phyloP scores from a whole-genome alignment of 2,888 invertebrate genomes.

The Oligia latruncula region DNA sequence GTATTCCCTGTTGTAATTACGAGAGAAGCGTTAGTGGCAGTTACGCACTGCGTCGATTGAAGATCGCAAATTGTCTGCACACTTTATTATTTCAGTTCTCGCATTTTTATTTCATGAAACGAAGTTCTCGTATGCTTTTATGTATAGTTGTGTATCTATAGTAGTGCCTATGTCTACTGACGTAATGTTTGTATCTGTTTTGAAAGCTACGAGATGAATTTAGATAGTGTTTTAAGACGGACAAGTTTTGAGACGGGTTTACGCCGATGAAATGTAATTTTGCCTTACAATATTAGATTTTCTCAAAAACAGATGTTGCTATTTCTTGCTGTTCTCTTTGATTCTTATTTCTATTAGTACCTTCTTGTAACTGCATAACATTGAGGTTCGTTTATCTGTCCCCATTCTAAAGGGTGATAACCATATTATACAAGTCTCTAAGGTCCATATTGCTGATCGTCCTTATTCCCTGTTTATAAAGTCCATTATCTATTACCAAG shows the following conservation, averaged over 20 bases:
- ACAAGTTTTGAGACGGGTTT: background rate
- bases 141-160: background rate
- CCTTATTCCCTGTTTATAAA: slow-evolving; percentile 26
- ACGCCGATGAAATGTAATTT: background rate
- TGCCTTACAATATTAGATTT: background rate
- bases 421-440: background rate
- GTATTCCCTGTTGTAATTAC: slow-evolving; percentile 57
- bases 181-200: background rate
- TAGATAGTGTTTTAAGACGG: background rate
- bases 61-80: slow-evolving; percentile 37
- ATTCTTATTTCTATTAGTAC: background rate
- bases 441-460: background rate
- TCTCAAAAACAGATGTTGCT: background rate
- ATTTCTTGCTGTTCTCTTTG: background rate
- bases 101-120: slow-evolving; percentile 21
- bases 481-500: slow-evolving; percentile 35
- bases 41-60: slow-evolving; percentile 47
- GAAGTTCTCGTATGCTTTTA: background rate
- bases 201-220: background rate
- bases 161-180: background rate
- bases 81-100: slow-evolving; percentile 30
- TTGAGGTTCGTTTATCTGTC: slow-evolving; percentile 17
- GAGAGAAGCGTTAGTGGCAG: slow-evolving; percentile 30
- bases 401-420: slow-evolving; percentile 24
- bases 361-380: background rate